A percentile compares a stretch with the other conserved stretches of the same genome.
These are phyloP conservation scores for Acheta domesticus DNA, from an alignment of 2,888 invertebrate genomes.

Conservation along the genomic window DNA sequence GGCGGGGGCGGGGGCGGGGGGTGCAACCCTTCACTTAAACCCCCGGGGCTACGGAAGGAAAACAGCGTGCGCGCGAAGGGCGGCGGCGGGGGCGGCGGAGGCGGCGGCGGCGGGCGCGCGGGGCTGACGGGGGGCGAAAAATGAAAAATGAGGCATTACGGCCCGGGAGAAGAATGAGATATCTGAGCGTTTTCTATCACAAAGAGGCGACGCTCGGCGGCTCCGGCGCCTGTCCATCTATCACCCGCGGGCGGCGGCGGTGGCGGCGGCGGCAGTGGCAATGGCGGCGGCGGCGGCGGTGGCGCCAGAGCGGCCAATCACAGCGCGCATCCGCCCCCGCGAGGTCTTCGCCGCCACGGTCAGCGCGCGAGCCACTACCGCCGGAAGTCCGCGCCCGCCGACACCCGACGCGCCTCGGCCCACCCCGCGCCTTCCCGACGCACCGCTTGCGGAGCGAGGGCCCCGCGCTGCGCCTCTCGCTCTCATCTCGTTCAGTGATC, in stretches of 20 bases:
- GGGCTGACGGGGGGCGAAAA: slow-evolving; percentile 18
- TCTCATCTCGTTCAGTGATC: too few species aligned
- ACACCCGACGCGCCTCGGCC: too few species aligned
- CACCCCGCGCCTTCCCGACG: too few species aligned
- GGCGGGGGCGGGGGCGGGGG: background rate
- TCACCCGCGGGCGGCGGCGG: background rate
- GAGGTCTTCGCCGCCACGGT: too few species aligned
- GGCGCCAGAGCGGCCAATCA: too few species aligned
- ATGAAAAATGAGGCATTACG: slow-evolving; percentile 25
- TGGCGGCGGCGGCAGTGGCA: background rate
- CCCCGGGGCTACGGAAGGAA: slow-evolving; percentile 19
- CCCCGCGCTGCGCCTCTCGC: too few species aligned
- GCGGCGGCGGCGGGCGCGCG: background rate
- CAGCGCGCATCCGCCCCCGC: too few species aligned
- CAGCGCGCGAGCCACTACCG: too few species aligned
- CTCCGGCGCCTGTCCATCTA: background rate
- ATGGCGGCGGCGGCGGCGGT: too few species aligned
- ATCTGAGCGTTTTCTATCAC: slow-evolving; percentile 18
- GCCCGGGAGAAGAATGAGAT: slow-evolving; percentile 20
- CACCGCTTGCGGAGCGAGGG: too few species aligned
- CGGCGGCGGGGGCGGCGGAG: background rate
- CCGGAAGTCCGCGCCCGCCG: too few species aligned
- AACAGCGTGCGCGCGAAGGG: background rate
- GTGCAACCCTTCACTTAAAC: slow-evolving; percentile 24
- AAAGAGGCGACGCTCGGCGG: slow-evolving; percentile 18